These are phyloP conservation scores for Blennius ocellaris DNA, from an alignment of 2,113 vertebrate genomes.

Conservation along the genomic window DNA sequence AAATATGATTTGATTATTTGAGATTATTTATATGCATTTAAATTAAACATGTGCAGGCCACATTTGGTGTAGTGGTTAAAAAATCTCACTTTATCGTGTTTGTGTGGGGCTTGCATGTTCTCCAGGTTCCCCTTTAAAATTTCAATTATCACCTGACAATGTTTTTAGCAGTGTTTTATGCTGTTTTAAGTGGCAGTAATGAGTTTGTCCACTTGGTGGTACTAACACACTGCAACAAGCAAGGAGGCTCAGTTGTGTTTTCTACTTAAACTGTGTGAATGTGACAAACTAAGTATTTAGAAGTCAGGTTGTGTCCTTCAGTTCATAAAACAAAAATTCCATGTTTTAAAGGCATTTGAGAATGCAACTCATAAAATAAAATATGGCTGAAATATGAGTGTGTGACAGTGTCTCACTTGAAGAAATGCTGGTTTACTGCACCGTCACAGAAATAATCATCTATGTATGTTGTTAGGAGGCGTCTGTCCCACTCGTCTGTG, in stretches of 20 bases:
- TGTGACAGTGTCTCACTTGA: slow-evolving; percentile 78
- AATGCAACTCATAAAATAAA: neutral
- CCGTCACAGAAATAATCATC: slow-evolving; percentile 90
- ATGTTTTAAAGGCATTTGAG: slow-evolving; percentile 1
- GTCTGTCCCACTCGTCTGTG: slow-evolving; percentile 90
- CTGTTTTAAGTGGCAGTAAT: slow-evolving; percentile 20
- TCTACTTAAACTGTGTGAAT: neutral
- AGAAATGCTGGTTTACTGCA: slow-evolving; percentile 76
- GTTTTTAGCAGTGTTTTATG: neutral
- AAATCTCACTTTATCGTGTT: too few species aligned
- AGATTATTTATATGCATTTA: neutral
- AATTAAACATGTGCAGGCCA: too few species aligned
- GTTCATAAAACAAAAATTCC: neutral
- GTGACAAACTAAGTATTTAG: neutral
- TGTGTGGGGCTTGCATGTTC: too few species aligned
- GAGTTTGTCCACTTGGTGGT: slow-evolving; percentile 50
- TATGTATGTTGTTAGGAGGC: slow-evolving; percentile 90
- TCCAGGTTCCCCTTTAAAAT: too few species aligned
- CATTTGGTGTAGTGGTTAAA: too few species aligned
- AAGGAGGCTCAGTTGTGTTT: neutral
- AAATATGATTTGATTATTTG: neutral
- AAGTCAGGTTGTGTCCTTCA: neutral
- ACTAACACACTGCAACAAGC: slow-evolving; percentile 41
- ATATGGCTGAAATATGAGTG: neutral
- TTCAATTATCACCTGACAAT: neutral